Evolutionary conservation across 2,888 invertebrate species (phyloP).

Genomic region (Cephus pygmeus): DNA sequence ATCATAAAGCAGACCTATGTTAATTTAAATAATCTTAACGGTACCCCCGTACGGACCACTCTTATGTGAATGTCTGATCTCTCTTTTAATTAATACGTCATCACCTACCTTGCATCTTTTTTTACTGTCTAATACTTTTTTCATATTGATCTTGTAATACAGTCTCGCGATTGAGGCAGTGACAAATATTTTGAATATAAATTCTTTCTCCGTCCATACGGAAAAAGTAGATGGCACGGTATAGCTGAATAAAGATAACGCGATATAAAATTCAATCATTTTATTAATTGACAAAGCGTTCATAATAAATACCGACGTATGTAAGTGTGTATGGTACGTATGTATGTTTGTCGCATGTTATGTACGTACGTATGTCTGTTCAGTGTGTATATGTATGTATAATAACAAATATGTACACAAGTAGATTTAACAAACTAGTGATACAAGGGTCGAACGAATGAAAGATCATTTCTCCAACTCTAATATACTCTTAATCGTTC

Average conservation of each 20-base stretch:
- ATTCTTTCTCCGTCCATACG: background rate
- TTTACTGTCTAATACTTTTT: background rate
- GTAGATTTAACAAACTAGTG: slow-evolving; percentile 64
- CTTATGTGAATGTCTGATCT: background rate
- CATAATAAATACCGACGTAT: slow-evolving; percentile 61
- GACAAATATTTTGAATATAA: background rate
- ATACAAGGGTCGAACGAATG: slow-evolving; percentile 53
- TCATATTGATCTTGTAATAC: background rate
- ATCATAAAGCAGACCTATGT: background rate
- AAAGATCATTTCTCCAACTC: slow-evolving; percentile 29
- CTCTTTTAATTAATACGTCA: background rate
- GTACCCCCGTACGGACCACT: too few relatives aligned
- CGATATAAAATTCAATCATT: slow-evolving; percentile 60
- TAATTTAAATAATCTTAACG: too few relatives aligned
- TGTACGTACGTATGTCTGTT: slow-evolving; percentile 37
- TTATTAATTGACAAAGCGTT: slow-evolving; percentile 67
- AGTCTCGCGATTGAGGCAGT: background rate
- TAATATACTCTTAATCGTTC: slow-evolving; percentile 25
- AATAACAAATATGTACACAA: slow-evolving; percentile 64
- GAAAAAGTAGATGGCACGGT: background rate
- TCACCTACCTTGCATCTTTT: background rate
- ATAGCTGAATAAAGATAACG: background rate
- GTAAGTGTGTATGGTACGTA: slow-evolving; percentile 14
- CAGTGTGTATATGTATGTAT: slow-evolving; percentile 45
- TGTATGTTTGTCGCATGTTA: slow-evolving; percentile 23